These are phyloP conservation scores for Anser brachyrhynchus DNA, from an alignment of 2,113 vertebrate species.

Conservation along the genomic window DNA sequence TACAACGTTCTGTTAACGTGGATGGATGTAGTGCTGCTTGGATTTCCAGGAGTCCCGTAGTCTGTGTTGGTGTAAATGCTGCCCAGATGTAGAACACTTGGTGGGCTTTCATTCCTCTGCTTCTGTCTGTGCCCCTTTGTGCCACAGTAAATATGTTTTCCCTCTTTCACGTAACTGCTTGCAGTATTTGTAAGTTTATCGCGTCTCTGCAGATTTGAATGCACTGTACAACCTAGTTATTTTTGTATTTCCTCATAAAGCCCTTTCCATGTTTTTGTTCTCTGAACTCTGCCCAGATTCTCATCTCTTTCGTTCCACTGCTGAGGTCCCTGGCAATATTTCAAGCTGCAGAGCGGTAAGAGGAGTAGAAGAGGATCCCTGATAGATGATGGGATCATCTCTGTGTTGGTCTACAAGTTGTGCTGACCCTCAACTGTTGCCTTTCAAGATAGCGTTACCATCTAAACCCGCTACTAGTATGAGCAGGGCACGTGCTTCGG, in stretches of 20 bases:
- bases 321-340: conserved; percentile 38
- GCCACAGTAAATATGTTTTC: neutral
- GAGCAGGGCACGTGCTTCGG: rapidly evolving
- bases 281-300: conserved; percentile 60
- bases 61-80: neutral
- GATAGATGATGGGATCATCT: neutral
- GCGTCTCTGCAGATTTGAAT: conserved; percentile 3
- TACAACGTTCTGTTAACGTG: neutral
- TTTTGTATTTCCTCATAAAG: conserved; percentile 52
- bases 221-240: conserved; percentile 26
- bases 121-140: neutral
- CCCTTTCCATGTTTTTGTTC: conserved; percentile 50
- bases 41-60: neutral
- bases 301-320: conserved; percentile 51
- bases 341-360: neutral
- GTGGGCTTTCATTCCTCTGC: neutral
- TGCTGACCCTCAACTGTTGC: neutral
- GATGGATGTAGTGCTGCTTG: neutral
- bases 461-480: neutral
- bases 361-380: neutral
- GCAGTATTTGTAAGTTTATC: neutral
- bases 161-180: neutral
- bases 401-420: neutral
- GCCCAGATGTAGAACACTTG: neutral
- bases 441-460: neutral